These are phyloP conservation scores for Eupithecia exiguata DNA, from an alignment of 2,888 invertebrate genomes.

Conservation along the genomic window DNA sequence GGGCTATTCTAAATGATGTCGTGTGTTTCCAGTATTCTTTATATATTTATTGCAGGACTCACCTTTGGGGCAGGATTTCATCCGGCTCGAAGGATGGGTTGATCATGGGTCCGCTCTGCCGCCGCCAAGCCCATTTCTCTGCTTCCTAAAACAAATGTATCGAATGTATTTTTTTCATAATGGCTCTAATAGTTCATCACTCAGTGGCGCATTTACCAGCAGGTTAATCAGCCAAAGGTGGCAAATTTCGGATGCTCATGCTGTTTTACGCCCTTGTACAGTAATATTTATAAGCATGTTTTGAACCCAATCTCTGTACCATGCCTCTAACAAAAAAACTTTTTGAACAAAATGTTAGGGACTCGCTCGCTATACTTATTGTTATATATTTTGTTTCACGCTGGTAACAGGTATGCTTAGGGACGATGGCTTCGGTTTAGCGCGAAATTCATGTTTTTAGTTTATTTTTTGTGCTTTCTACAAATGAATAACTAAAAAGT, in stretches of 20 bases:
- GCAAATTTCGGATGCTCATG: background rate
- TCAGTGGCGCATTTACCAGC: background rate
- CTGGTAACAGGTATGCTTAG: too few relatives aligned
- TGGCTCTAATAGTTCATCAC: background rate
- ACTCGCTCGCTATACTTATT: too few relatives aligned
- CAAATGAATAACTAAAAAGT: too few relatives aligned
- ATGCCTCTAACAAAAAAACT: too few relatives aligned
- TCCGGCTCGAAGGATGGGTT: slow-evolving; percentile 82
- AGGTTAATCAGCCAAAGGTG: background rate
- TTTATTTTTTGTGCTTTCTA: too few relatives aligned
- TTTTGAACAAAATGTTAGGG: too few relatives aligned
- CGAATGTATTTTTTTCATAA: background rate
- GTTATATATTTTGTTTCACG: too few relatives aligned
- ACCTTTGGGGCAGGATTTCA: slow-evolving; percentile 77
- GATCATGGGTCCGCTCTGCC: slow-evolving; percentile 73
- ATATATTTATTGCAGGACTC: slow-evolving; percentile 24
- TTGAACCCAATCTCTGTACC: background rate
- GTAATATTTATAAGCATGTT: background rate
- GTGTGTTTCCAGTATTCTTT: background rate
- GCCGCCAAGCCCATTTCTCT: slow-evolving; percentile 66
- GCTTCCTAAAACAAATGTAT: slow-evolving; percentile 65
- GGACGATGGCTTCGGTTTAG: too few relatives aligned
- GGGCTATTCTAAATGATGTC: too few relatives aligned
- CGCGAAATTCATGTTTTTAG: too few relatives aligned
- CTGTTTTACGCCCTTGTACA: background rate